Evolutionary conservation across 2,113 vertebrate species (phyloP).

Genomic region (Boulengeromyrus knoepffleri): DNA sequence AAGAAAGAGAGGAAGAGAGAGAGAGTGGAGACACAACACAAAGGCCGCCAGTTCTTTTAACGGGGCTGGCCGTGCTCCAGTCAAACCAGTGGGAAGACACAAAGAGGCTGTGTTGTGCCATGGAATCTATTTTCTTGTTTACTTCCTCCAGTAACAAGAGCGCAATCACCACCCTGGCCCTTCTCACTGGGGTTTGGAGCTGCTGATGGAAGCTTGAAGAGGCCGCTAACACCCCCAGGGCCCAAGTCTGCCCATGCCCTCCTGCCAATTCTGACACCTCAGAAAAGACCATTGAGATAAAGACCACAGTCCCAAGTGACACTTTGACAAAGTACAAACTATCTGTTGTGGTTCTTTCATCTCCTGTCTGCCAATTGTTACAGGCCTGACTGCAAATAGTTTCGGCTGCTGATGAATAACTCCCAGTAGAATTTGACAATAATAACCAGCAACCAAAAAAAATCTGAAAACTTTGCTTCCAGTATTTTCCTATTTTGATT

Average conservation of each 20-base stretch:
- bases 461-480: neutral
- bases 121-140: conserved; percentile 85
- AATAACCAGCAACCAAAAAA: neutral
- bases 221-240: conserved; percentile 52
- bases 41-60: conserved; percentile 66
- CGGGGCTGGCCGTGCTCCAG: conserved; percentile 61
- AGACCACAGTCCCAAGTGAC: conserved; percentile 75
- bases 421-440: neutral
- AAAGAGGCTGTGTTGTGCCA: conserved; percentile 74
- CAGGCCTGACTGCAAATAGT: neutral
- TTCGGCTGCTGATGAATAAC: neutral
- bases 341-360: conserved; percentile 71
- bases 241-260: conserved; percentile 64
- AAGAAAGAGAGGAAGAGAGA: neutral
- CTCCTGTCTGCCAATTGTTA: conserved; percentile 9
- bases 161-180: conserved; percentile 74
- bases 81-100: conserved; percentile 71
- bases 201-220: conserved; percentile 78
- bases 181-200: conserved; percentile 60
- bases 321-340: conserved; percentile 81
- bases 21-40: conserved; percentile 30
- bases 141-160: conserved; percentile 81
- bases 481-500: neutral
- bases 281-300: conserved; percentile 75
- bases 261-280: conserved; percentile 75